Evolutionary conservation across 2,888 invertebrate genomes (phyloP), one percentile per base, ranked within the genome.

Genomic region (Mythimna vitellina): DNA sequence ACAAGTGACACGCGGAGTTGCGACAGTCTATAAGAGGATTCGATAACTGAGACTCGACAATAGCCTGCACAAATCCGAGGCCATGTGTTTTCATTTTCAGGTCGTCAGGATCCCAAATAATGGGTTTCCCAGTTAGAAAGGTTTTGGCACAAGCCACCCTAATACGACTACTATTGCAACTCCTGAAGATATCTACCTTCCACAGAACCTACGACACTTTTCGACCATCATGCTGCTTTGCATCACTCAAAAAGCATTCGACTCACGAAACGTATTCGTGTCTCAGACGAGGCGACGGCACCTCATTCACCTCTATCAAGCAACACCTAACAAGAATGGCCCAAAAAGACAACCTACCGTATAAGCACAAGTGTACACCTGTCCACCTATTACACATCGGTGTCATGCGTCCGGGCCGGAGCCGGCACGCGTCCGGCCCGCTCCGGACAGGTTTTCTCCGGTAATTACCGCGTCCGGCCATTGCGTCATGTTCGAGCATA

Each of bases 401-500:
- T 67, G 69, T 69, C 76, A 65, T 63, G 68, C 72, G 83, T 63
- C 70, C 74, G 66, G 71, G 35, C 42, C 67, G 70, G 70, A 82
- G 78, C 74, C 76, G 70, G 80, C 56, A 73, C 77, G 72, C 86
- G 83, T 73, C 66, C 58, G 22, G 72, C 63, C 65, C 63, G 64
- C 66, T 68, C 69, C 71, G 20, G 73, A 67, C 87, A 76, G 73
- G 87, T 86, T 90, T 89, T 89, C 89, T 86, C 89, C 86, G 67
- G 83, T 87, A 86, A 89, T 89, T 82, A 85, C 80, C 62, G 77
- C 80, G 70, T 79, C 81, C 80, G 82, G 80, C 51, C 54, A 29
- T 82, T 82, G 65, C 83, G 69, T 80, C 75, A 75, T 64, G 72
- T 76, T 60, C 70, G 74, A 74, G 58, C 67, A 22, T 58, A 60